Conservation (phyloP, 2,113 vertebrate species). For the Mystacornis crossleyi region DNA sequence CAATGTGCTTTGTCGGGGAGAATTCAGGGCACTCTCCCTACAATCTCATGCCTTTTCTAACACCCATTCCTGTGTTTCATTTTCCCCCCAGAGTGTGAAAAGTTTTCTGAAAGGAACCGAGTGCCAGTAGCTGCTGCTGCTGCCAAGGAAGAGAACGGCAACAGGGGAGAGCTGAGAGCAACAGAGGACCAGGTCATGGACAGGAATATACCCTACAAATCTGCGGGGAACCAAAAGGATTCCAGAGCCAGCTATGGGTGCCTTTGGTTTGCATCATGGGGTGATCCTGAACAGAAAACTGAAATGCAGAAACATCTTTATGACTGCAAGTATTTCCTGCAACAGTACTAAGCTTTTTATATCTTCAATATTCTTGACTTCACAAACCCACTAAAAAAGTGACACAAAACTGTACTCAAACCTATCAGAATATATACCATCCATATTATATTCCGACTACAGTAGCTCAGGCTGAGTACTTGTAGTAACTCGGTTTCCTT, state of each 20-base stretch:
- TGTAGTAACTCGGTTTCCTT: background rate
- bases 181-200: background rate
- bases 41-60: background rate
- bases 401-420: background rate
- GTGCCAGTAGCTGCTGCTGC: background rate
- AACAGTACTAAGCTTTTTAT: rapidly evolving
- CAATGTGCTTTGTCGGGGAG: background rate
- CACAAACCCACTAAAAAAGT: background rate
- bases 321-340: background rate
- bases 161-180: background rate
- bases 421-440: background rate
- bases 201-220: background rate
- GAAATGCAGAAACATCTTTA: background rate
- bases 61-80: background rate
- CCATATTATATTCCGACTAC: background rate
- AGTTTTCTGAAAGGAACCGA: background rate
- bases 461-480: background rate
- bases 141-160: background rate
- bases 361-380: background rate
- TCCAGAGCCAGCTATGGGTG: background rate
- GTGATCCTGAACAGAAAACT: background rate
- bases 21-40: background rate
- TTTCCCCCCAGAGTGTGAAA: background rate
- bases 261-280: background rate
- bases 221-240: background rate